Percentiles rank a stretch among this genome's conserved stretches.
These are phyloP conservation scores for Diuraphis noxia DNA, from an alignment of 1,140 invertebrate species.

Conservation along the genomic window DNA sequence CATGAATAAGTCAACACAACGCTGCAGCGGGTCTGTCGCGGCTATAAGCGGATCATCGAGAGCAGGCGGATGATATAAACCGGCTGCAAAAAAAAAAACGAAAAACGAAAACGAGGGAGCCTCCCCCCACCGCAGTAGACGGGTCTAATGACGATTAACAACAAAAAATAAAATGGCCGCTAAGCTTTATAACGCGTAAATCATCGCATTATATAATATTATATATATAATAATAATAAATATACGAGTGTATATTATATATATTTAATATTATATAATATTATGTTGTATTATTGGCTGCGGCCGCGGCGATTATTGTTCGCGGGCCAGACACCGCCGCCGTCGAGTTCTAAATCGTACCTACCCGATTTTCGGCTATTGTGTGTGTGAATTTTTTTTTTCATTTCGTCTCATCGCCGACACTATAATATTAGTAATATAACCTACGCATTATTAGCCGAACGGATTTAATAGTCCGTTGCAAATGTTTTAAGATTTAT, in stretches of 20 bases:
- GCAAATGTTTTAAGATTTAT: conserved; percentile 42
- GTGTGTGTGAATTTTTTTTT: conserved; percentile 23
- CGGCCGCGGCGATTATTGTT: conserved; percentile 17
- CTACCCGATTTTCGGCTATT: not conserved
- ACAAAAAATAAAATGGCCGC: conserved; percentile 40
- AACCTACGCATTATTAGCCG: not conserved
- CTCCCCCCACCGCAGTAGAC: too few species aligned
- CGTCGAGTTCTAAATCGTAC: not conserved
- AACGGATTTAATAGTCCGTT: conserved; percentile 51
- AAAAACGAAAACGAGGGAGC: not conserved
- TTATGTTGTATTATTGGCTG: not conserved
- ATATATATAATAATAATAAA: too few species aligned
- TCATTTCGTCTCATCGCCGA: not conserved
- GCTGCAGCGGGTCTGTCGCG: not conserved
- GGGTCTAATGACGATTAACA: conserved; percentile 49
- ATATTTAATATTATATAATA: too few species aligned
- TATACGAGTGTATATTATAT: not conserved
- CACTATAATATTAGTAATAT: not conserved
- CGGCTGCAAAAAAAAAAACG: conserved; percentile 42
- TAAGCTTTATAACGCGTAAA: conserved; percentile 28
- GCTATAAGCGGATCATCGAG: conserved; percentile 42
- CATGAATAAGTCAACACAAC: conserved; percentile 53
- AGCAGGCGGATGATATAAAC: not conserved
- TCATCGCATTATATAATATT: not conserved
- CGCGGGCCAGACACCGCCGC: not conserved